Base-by-base conservation (phyloP, 2,797 vertebrate genomes). In the Australoheros facetus region DNA sequence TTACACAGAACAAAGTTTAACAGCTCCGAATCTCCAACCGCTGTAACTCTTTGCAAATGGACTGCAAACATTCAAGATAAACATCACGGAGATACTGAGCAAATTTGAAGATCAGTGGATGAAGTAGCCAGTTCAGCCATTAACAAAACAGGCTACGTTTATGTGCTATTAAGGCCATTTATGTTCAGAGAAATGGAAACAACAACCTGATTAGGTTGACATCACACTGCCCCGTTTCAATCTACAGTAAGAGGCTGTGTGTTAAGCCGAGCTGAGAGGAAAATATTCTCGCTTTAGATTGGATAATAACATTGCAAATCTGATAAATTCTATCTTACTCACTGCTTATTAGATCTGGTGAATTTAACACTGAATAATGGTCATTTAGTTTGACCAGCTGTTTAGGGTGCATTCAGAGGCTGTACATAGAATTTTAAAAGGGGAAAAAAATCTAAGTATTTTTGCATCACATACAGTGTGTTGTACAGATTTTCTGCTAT, bases 341-440 rank as follows among this genome's bases (percentile, higher is more conserved):
- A 85, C 82, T 90, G 89, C 93, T 92, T 90, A 95, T 95, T 95
- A 94, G 93, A 92, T 91, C 78, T 87, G 93, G 88, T 92, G 86
- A 95, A 94, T 95, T 94, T 91, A 94, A 93, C 92, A 94, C 93
- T 91, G 89, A 93, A 93, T 93, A 89, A 91, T 89, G 91, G 92
- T 90, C 89, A 90, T 93, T 93, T 94, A 86, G 79, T 81, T 74
- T 91, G 91, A 92, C 88, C 92, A 89, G 82, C 77, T 78, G 82
- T 64, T 87, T 23, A 60, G 75, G 78, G 90, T 89, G 89, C 89
- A 93, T 79, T 89, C 58, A 88, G 73, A 89, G 93, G 88, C 92
- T 92, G 85, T 80, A n/a, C 56, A 30, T 32, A 76, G 53, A 11
- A 21, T 42, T 79, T 84, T 58, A 77, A 81, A 88, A 11, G 32